phyloP scores from a whole-genome alignment of 2,888 invertebrate genomes.

The Tachina fera region DNA sequence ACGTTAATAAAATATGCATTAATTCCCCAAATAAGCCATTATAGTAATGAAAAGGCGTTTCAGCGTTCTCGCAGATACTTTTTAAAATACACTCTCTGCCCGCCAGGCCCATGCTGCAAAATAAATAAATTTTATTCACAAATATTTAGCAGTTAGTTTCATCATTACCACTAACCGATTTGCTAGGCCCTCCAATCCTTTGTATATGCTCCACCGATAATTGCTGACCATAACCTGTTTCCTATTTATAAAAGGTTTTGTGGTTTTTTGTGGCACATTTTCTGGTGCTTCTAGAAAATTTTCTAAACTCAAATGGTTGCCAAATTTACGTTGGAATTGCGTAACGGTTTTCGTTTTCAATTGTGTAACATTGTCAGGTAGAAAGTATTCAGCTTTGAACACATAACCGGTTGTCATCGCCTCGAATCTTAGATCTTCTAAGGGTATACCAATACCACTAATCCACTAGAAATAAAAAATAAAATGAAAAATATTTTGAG shows the following conservation, averaged over 20 bases:
- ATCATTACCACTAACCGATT: conserved; percentile 70
- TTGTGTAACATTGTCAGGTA: conserved; percentile 77
- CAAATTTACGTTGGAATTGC: conserved; percentile 72
- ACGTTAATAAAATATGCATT: conserved; percentile 90
- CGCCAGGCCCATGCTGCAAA: conserved; percentile 85
- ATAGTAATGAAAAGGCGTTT: conserved; percentile 87
- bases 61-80: conserved; percentile 90
- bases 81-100: conserved; percentile 89
- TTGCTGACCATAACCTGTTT: conserved; percentile 74
- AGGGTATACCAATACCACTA: conserved; percentile 81
- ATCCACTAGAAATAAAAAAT: conserved; percentile 76
- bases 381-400: conserved; percentile 80
- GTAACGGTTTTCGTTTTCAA: conserved; percentile 74
- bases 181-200: conserved; percentile 77
- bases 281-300: conserved; percentile 75
- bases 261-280: conserved; percentile 74
- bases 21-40: conserved; percentile 90
- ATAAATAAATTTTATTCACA: neutral
- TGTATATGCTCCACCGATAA: conserved; percentile 80
- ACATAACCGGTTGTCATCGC: conserved; percentile 81
- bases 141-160: neutral
- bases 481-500: neutral
- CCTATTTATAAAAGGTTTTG: conserved; percentile 69
- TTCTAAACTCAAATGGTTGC: conserved; percentile 73
- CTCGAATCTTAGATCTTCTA: conserved; percentile 79